phyloP scores from a whole-genome alignment of 2,888 invertebrate genomes.

The Choreutis nemorana region DNA sequence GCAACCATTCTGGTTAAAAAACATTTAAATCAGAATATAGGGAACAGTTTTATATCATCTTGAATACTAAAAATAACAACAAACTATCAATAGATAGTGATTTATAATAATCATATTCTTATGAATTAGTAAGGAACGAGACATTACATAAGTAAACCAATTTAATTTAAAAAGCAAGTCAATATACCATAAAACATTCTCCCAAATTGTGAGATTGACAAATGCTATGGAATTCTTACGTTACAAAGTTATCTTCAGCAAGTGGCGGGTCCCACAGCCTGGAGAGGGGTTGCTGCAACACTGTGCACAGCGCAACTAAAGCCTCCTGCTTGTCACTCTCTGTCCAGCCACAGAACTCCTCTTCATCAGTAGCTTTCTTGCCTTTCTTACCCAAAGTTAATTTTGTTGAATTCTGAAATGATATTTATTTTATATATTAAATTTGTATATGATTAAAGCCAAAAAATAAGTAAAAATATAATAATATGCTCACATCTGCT shows the following conservation, averaged over 20 bases:
- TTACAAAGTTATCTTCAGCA: slow-evolving; percentile 83
- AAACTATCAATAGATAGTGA: too few relatives aligned
- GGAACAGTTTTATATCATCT: too few relatives aligned
- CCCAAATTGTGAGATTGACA: neutral
- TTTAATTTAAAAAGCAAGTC: too few relatives aligned
- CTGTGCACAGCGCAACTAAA: slow-evolving; percentile 70
- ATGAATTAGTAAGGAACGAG: too few relatives aligned
- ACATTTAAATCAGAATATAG: too few relatives aligned
- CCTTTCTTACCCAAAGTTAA: slow-evolving; percentile 50
- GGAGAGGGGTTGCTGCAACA: slow-evolving; percentile 75
- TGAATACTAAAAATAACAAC: too few relatives aligned
- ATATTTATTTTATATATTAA: neutral
- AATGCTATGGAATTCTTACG: slow-evolving; percentile 67
- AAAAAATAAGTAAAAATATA: neutral
- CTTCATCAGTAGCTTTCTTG: slow-evolving; percentile 47
- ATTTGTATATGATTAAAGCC: neutral
- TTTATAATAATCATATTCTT: too few relatives aligned
- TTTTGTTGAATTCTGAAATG: slow-evolving; percentile 50
- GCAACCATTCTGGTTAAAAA: slow-evolving; percentile 74
- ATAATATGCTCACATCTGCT: slow-evolving; percentile 43
- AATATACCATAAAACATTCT: neutral
- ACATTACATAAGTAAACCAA: too few relatives aligned
- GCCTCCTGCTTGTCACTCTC: slow-evolving; percentile 73
- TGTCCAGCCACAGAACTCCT: slow-evolving; percentile 70
- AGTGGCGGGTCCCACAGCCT: slow-evolving; percentile 85